These are phyloP conservation scores for Bambusicola thoracicus DNA, from an alignment of 2,113 vertebrate genomes.

Conservation along the genomic window DNA sequence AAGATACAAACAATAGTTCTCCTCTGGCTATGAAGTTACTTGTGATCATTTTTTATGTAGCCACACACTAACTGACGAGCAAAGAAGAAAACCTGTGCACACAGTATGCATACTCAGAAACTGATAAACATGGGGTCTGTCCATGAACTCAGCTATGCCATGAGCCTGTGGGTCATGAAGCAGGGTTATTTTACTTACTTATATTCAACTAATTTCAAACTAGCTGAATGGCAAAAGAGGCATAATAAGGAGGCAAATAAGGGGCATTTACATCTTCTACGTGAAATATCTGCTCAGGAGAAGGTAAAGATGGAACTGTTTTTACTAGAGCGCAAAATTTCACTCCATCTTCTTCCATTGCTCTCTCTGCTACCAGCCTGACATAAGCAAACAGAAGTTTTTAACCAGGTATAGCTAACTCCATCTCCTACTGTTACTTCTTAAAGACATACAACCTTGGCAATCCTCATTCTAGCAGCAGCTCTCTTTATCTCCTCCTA, in stretches of 20 bases:
- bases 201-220: neutral
- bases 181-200: constrained; percentile 6
- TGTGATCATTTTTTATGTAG: neutral
- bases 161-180: neutral
- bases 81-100: neutral
- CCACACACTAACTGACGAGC: neutral
- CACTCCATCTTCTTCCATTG: neutral
- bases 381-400: neutral
- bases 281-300: neutral
- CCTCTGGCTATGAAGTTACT: neutral
- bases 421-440: neutral
- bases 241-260: no score
- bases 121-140: rapidly evolving
- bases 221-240: neutral
- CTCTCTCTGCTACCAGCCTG: neutral
- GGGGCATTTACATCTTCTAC: neutral
- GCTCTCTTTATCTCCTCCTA: neutral
- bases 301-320: neutral
- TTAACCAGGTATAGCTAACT: neutral
- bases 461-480: neutral
- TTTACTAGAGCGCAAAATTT: neutral
- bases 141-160: neutral
- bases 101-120: neutral
- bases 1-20: neutral
- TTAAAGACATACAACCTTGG: neutral